These are phyloP conservation scores for Phalacrocorax carbo DNA, from an alignment of 2,113 vertebrate species.

Conservation along the genomic window DNA sequence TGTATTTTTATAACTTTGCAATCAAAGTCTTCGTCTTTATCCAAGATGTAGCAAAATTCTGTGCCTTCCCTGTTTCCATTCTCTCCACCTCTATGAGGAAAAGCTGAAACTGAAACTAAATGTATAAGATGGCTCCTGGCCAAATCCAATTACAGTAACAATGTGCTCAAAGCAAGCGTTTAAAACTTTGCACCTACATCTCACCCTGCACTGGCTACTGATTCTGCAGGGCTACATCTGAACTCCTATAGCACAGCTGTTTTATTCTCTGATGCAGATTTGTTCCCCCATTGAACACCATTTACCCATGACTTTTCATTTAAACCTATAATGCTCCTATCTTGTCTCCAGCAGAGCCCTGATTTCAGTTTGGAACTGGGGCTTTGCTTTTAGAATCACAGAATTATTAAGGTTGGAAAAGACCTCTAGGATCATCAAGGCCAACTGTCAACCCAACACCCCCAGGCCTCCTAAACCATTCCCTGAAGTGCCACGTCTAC, in stretches of 20 bases:
- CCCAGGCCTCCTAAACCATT: too few relatives aligned
- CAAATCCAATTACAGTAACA: not conserved
- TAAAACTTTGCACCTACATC: not conserved
- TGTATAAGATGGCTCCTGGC: not conserved
- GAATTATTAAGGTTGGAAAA: too few relatives aligned
- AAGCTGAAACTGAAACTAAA: not conserved
- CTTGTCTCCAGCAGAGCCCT: not conserved
- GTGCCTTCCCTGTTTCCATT: not conserved
- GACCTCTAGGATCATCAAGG: too few relatives aligned
- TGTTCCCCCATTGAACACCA: not conserved
- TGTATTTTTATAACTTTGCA: not conserved
- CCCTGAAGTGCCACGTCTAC: too few relatives aligned
- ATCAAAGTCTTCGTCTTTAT: accelerated
- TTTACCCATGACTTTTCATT: not conserved
- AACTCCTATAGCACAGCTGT: not conserved
- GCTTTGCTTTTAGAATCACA: not conserved
- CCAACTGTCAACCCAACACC: too few relatives aligned
- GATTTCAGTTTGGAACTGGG: not conserved
- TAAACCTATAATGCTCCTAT: not conserved
- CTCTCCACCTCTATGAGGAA: not conserved
- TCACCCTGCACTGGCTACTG: not conserved
- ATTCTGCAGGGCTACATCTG: not conserved
- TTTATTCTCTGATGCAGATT: not conserved
- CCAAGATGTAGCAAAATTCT: not conserved
- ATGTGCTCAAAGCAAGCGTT: not conserved